Evolutionary conservation across 2,888 invertebrate species (phyloP).

Genomic region (Drosophila rubida): DNA sequence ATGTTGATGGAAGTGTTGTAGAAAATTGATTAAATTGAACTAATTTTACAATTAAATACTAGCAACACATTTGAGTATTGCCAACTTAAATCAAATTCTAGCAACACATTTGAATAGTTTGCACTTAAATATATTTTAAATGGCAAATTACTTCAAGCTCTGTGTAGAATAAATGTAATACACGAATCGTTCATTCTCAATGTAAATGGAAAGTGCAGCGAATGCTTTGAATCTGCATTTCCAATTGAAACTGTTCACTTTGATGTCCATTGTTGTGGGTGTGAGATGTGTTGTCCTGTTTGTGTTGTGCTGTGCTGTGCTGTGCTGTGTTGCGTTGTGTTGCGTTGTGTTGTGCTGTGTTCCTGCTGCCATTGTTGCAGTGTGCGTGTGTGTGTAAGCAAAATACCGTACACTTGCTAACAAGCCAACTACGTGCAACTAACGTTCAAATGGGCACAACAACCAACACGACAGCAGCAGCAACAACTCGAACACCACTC

Average conservation of each 20-base stretch:
- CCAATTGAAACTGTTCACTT: slow-evolving; percentile 50
- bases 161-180: neutral
- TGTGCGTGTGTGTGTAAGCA: slow-evolving; percentile 29
- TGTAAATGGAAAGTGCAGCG: slow-evolving; percentile 6
- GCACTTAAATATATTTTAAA: neutral
- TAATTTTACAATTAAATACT: neutral
- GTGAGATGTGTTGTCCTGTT: slow-evolving; percentile 12
- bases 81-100: too few species aligned
- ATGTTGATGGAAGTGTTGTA: too few species aligned
- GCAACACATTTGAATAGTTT: too few species aligned
- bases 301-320: slow-evolving; percentile 3
- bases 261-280: slow-evolving; percentile 29
- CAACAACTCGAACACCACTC: slow-evolving; percentile 20
- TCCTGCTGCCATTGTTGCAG: slow-evolving; percentile 21
- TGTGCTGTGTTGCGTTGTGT: slow-evolving; percentile 14
- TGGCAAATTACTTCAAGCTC: neutral
- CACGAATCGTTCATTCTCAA: neutral
- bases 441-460: slow-evolving; percentile 70
- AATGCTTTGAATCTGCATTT: slow-evolving; percentile 37
- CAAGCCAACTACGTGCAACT: slow-evolving; percentile 75
- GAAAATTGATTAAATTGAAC: too few species aligned
- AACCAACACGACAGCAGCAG: slow-evolving; percentile 27
- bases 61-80: too few species aligned
- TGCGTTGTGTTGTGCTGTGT: slow-evolving; percentile 17
- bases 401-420: slow-evolving; percentile 75